A percentile compares a stretch with the other conserved stretches of the same genome.
Evolutionary conservation across 2,113 vertebrate species (phyloP).

Genomic region (Nannospalax galili): DNA sequence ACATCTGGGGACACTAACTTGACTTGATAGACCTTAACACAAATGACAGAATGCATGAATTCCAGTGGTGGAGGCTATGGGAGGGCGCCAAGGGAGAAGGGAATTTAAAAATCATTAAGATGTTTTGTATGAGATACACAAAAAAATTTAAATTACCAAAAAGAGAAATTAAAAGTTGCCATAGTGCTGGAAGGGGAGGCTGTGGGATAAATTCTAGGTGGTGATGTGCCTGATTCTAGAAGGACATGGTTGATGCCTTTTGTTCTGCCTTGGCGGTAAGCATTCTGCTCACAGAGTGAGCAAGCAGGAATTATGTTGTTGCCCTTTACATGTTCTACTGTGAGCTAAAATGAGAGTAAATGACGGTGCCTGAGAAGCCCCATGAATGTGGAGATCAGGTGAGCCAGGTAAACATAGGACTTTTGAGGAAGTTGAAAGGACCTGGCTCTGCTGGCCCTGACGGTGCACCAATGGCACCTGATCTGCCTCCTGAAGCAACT

Average conservation of each 20-base stretch:
- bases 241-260: not conserved
- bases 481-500: fast-evolving
- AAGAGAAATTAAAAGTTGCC: not conserved
- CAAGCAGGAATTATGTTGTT: not conserved
- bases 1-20: too few relatives aligned
- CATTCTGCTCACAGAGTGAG: too few relatives aligned
- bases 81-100: too few relatives aligned
- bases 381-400: not conserved
- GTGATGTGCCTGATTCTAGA: not conserved
- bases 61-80: too few relatives aligned
- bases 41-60: too few relatives aligned
- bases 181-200: fast-evolving
- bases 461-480: fast-evolving
- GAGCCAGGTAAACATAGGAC: not conserved
- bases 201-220: not conserved
- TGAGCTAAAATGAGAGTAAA: not conserved
- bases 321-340: not conserved
- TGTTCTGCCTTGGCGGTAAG: not conserved
- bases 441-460: fast-evolving
- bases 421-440: not conserved
- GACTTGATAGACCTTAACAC: too few relatives aligned
- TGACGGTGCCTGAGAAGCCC: not conserved
- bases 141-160: too few relatives aligned
- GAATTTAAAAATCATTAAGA: too few relatives aligned
- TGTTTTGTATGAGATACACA: too few relatives aligned